These are phyloP conservation scores for Plestiodon gilberti DNA, from an alignment of 2,113 vertebrate species.

Conservation along the genomic window DNA sequence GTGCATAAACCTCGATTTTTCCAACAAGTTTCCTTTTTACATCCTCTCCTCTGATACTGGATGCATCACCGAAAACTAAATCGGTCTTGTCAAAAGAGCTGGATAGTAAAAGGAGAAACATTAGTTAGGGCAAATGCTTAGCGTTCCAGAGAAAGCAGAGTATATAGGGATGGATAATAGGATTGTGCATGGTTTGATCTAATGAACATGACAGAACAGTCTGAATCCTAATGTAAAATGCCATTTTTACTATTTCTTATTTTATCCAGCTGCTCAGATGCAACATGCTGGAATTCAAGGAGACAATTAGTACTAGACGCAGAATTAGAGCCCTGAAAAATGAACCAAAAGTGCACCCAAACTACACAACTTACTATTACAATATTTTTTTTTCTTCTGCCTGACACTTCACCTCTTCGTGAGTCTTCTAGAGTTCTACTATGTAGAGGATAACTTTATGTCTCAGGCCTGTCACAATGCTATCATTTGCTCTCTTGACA, in stretches of 20 bases:
- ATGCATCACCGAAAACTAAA: background rate
- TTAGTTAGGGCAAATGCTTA: background rate
- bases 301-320: background rate
- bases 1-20: background rate
- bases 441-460: background rate
- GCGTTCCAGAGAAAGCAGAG: background rate
- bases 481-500: background rate
- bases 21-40: background rate
- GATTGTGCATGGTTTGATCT: background rate
- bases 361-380: background rate
- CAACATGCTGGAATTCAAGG: background rate
- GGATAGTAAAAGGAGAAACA: background rate
- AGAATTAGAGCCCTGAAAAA: background rate
- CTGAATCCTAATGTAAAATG: background rate
- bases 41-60: background rate
- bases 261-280: background rate
- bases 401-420: background rate
- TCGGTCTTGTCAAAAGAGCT: background rate
- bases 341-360: background rate
- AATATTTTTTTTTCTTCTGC: background rate
- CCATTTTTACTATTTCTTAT: background rate
- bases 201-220: background rate
- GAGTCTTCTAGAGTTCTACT: background rate
- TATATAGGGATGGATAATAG: background rate
- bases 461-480: background rate